phyloP scores from a whole-genome alignment of 2,797 vertebrate genomes.

The Alfaro cultratus region DNA sequence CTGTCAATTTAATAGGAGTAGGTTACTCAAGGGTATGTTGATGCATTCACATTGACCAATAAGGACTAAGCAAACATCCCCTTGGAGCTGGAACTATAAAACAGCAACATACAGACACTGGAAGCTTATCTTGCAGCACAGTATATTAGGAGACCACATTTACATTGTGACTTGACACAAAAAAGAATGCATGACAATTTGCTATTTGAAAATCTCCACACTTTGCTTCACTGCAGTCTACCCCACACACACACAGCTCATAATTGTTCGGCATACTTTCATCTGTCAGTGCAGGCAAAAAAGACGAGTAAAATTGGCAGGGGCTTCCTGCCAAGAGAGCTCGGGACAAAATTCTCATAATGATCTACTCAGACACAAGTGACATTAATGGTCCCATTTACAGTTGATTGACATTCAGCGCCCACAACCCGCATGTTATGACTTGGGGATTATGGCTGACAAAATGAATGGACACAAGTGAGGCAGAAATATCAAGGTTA shows the following conservation, averaged over 20 bases:
- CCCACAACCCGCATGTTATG: slow-evolving; percentile 32
- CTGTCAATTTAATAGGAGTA: neutral
- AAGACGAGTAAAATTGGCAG: slow-evolving; percentile 54
- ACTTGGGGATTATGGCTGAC: slow-evolving; percentile 32
- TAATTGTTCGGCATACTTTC: slow-evolving; percentile 46
- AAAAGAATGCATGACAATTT: slow-evolving; percentile 32
- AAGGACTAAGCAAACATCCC: slow-evolving; percentile 34
- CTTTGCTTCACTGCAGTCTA: slow-evolving; percentile 9
- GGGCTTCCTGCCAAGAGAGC: slow-evolving; percentile 54
- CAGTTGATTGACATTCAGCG: slow-evolving; percentile 47
- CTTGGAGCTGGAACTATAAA: slow-evolving; percentile 43
- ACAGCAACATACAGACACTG: slow-evolving; percentile 18
- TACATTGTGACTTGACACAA: slow-evolving; percentile 33
- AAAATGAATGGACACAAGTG: slow-evolving; percentile 26
- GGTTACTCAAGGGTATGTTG: neutral
- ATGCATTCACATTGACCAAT: slow-evolving; percentile 26
- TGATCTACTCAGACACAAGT: slow-evolving; percentile 62
- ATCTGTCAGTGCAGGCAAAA: slow-evolving; percentile 48
- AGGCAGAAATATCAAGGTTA: neutral
- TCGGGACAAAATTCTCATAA: slow-evolving; percentile 50
- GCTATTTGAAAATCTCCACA: slow-evolving; percentile 21
- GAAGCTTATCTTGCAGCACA: slow-evolving; percentile 32
- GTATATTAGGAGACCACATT: slow-evolving; percentile 26
- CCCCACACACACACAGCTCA: slow-evolving; percentile 28
- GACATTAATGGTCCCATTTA: slow-evolving; percentile 67